Evolutionary conservation across 2,888 invertebrate species (phyloP), one percentile per base, ranked within the genome.

Genomic region (Stenodera caucasica): DNA sequence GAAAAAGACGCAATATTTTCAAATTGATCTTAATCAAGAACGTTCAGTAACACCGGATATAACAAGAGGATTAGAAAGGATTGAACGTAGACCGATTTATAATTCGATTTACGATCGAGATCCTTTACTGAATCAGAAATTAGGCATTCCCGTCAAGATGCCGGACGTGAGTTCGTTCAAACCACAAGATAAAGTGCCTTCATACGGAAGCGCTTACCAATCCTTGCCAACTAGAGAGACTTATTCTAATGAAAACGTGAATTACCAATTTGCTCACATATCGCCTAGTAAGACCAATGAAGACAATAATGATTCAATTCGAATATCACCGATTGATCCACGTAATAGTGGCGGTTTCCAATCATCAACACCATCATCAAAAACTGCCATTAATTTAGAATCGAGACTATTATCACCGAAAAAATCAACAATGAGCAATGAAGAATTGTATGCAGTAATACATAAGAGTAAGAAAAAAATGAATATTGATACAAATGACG

Each of bases 401-500:
- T 80, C 80, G 7, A 84, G 82, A 74, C 70, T 86, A 61, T 71
- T 88, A 8, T 88, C 88, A 1, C 88, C 89, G 0, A 87, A 88
- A 21, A 89, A 87, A 77, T 88, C 89, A 2, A 87, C 87, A 0
- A 89, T 91, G 88, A 88, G 88, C n/a, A 89, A 90, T 68, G 90
- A 91, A 74, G 90, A 91, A 77, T 80, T 91, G 2, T 90, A 89
- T 73, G 88, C 90, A 2, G 88, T 89, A 14, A 90, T 91, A 66
- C 90, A 91, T 75, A 90, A 90, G 77, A 89, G 89, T 69, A 90
- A 90, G 75, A 89, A 88, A 78, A 86, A 87, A 75, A 82, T 90
- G 56, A 90, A 89, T 68, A 89, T 90, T 53, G 85, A 83, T 74
- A 85, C 85, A 59, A 82, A 82, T 14, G 75, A 78, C 5, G 79